These are phyloP conservation scores for Excalfactoria chinensis DNA, from an alignment of 2,113 vertebrate species.

Conservation along the genomic window DNA sequence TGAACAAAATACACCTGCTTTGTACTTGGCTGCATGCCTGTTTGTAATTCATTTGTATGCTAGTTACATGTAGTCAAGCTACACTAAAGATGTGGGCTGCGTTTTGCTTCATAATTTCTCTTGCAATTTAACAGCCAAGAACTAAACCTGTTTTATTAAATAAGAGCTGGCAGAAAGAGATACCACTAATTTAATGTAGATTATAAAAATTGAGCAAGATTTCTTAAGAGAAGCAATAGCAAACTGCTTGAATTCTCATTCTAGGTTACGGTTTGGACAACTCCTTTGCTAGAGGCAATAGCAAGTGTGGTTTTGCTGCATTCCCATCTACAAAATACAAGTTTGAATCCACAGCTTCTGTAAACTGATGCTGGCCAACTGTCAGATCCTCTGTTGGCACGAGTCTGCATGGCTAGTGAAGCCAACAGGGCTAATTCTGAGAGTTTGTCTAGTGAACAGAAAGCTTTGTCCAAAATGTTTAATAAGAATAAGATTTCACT, in stretches of 20 bases:
- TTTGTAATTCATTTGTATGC: not conserved
- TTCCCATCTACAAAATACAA: not conserved
- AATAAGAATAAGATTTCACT: not conserved
- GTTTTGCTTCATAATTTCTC: not conserved
- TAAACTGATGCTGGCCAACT: not conserved
- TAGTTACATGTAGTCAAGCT: not conserved
- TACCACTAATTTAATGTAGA: not conserved
- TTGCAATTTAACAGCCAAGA: not conserved
- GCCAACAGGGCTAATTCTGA: not conserved
- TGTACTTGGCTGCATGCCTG: conserved; percentile 10
- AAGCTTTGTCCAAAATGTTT: not conserved
- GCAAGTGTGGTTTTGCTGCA: not conserved
- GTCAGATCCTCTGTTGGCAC: not conserved
- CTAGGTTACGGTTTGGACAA: conserved; percentile 65
- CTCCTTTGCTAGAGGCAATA: conserved; percentile 62
- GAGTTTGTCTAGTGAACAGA: not conserved
- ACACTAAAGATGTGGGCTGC: not conserved
- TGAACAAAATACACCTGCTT: not conserved
- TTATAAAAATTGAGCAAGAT: not conserved
- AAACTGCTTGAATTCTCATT: not conserved
- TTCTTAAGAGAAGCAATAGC: not conserved
- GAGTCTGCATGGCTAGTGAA: not conserved
- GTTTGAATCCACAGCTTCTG: not conserved
- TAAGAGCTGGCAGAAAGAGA: not conserved
- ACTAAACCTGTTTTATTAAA: not conserved